Evolutionary conservation across 2,797 vertebrate species (phyloP), one percentile per base, ranked within the genome.

Genomic region (Neosilurus hyrtlii): DNA sequence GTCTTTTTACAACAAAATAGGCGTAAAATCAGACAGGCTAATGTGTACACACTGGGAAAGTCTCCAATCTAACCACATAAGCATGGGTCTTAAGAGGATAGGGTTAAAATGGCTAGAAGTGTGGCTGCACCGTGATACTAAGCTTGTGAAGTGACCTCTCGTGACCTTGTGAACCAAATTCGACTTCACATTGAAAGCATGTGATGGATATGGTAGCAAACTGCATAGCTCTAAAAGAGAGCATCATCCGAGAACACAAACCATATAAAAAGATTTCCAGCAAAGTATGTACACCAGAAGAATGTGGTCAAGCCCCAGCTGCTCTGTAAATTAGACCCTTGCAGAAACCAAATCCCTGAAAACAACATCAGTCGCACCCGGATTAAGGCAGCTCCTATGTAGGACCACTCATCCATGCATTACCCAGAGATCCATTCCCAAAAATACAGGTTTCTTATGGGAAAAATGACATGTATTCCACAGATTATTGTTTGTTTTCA

Each of bases 291-390:
- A 14, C 7, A 56, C 59, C 56, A 63, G 20, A 82, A 63, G 81
- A 85, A 83, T 80, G 70, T 82, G 85, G 85, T 84, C 83, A 85
- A 85, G 83, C 84, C 80, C 71, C 61, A 78, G 76, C 77, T 88
- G 80, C 71, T 88, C 54, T 78, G 66, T 85, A 86, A 86, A 86
- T 86, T 82, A 84, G 67, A 84, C 82, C 72, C 62, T 70, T 65
- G 83, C 79, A 82, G 83, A 35, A 9, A 62, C 76, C 79, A 85
- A 80, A 83, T 24, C 61, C 82, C 80, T 77, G 35, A 85, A 82
- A 85, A 81, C 71, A 68, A 75, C 56, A 67, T 75, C 52, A 56
- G 78, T 37, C 20, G 4, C 5, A 30, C 30, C 12, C 15, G 57
- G 79, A 86, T 84, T 75, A 86, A 81, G 57, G 72, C 72, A 63